Evolutionary conservation across 2,888 invertebrate genomes (phyloP).

Genomic region (Clanis bilineata): DNA sequence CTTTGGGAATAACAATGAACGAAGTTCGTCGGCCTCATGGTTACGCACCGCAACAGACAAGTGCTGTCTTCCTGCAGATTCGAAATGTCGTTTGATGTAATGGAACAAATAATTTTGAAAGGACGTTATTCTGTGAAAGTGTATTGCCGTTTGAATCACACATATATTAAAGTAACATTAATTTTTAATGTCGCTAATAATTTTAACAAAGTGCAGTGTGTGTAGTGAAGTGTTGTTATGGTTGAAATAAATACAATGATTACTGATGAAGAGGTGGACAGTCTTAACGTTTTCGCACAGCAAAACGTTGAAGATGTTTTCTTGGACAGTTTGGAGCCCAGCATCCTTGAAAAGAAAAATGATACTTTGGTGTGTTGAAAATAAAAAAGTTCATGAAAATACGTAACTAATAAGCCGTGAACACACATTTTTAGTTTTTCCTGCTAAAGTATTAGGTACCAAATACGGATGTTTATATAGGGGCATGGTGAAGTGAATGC

Average conservation of each 20-base stretch:
- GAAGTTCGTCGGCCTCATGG: constrained; percentile 74
- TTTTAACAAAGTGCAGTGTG: constrained; percentile 16
- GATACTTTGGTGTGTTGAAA: constrained; percentile 56
- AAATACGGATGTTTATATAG: too few relatives aligned
- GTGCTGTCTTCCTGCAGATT: constrained; percentile 47
- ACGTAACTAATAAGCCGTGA: too few relatives aligned
- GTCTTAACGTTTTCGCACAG: constrained; percentile 65
- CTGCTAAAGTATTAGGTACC: too few relatives aligned
- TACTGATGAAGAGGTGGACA: constrained; percentile 64
- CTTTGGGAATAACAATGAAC: constrained; percentile 74
- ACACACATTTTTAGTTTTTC: too few relatives aligned
- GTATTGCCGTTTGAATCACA: neutral
- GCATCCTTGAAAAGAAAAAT: constrained; percentile 53
- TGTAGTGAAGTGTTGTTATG: constrained; percentile 45
- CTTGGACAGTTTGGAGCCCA: constrained; percentile 71
- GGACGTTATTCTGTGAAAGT: neutral
- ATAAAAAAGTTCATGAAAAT: too few relatives aligned
- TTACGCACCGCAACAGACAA: constrained; percentile 59
- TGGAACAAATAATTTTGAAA: constrained; percentile 19
- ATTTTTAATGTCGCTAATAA: too few relatives aligned
- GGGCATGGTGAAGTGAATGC: too few relatives aligned
- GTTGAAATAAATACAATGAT: constrained; percentile 65
- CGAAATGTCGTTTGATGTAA: constrained; percentile 54
- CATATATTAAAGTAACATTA: neutral
- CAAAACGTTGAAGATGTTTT: constrained; percentile 53